Evolutionary conservation across 92 coral and sea anemone genomes (phyloP), one percentile per base, ranked within the genome.

Genomic region (Virgularia gustaviana): DNA sequence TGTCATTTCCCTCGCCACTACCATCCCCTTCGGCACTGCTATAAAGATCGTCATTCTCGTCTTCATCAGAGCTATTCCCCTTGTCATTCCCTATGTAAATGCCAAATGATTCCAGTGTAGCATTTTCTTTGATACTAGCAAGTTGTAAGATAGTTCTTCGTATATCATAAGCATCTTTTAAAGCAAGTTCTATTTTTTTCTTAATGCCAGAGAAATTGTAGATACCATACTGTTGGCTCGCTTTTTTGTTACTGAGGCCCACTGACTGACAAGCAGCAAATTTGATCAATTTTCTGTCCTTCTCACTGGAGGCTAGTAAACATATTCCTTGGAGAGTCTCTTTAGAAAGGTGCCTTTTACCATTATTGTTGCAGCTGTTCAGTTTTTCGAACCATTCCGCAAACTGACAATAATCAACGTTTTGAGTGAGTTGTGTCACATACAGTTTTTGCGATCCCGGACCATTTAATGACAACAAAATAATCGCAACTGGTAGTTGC

Each of bases 391-490:
- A 9, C 67, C 67, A 60, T 16, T 60, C 67, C 20, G 67, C 67
- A 23, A 60, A 60, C 20, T 9, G 19, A 32, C 67, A 60, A 60
- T 60, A 60, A 60, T 60, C 67, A 31, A 60, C 55, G 30, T 59
- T 72, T 20, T 80, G 77, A 10, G 56, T 73, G 37, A 35, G 45
- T 44, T 83, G 72, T 85, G 83, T 62, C 25, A 80, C 85, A 76
- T 45, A 85, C 38, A 80, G 83, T 55, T 59, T 37, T 66, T 80
- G 85, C 8, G 85, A 85, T 54, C 82, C 89, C 55, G 85, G 85
- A 6, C 89, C 89, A 33, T 80, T 72, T 10, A 75, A 57, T 70
- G 59, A 44, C 72, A 85, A 36, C 54, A 68, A 27, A 63, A 85
- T 45, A 22, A 84, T 72, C 9, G 75, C 79, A 31, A 71, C 19